phyloP scores from a whole-genome alignment of 2,888 invertebrate genomes.

The Diarsia brunnea region DNA sequence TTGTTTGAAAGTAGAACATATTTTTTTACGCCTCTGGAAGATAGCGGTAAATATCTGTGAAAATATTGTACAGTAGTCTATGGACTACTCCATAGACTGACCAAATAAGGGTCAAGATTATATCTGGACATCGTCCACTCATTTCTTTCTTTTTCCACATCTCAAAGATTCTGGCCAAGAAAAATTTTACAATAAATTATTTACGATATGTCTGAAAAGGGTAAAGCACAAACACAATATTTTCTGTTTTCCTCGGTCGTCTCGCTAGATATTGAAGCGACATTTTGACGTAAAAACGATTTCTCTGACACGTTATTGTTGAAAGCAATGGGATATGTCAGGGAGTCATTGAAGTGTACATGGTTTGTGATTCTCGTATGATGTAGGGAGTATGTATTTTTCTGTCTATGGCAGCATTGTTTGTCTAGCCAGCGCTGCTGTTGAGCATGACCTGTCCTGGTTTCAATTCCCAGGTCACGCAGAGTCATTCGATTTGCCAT shows the following conservation, averaged over 20 bases:
- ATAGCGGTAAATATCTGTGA: no score
- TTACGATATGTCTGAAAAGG: conserved; percentile 4
- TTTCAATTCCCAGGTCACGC: no score
- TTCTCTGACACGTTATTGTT: conserved; percentile 29
- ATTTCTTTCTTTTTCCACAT: neutral
- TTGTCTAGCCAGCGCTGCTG: neutral
- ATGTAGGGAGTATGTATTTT: neutral
- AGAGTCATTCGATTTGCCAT: no score
- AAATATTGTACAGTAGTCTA: neutral
- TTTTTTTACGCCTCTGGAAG: no score
- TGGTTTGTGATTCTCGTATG: neutral
- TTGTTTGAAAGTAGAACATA: no score
- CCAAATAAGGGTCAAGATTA: no score
- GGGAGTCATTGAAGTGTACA: neutral
- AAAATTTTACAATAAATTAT: neutral
- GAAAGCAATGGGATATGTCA: conserved; percentile 17
- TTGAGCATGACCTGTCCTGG: no score
- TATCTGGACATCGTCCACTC: neutral
- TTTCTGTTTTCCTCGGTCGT: neutral
- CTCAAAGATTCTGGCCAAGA: neutral
- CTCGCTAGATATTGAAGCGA: neutral
- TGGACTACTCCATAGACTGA: no score
- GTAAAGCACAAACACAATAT: conserved; percentile 6
- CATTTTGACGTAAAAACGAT: conserved; percentile 36
- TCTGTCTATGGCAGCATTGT: neutral